Conservation (phyloP, 2,113 vertebrate species). For the Menura novaehollandiae region DNA sequence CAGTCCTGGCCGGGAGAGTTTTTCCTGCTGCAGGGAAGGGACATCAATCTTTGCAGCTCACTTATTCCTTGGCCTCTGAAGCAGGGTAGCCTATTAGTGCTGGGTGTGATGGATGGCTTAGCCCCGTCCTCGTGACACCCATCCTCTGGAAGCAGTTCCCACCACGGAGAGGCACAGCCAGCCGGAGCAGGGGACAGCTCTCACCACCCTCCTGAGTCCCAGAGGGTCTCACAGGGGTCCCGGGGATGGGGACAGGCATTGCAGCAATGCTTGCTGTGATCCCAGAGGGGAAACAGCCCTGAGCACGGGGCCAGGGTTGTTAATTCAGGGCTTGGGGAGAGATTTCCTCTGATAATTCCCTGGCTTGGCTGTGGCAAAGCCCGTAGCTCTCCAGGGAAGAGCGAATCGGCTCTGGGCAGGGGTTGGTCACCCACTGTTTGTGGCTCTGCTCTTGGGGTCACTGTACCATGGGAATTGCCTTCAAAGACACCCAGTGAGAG, state of each 20-base stretch:
- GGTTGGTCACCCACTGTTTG: neutral
- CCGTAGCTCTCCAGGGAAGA: neutral
- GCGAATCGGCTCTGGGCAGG: neutral
- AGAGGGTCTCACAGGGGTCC: neutral
- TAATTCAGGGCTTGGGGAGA: neutral
- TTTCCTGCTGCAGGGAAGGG: neutral
- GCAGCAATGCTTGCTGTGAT: neutral
- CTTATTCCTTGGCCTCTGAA: conserved; percentile 37
- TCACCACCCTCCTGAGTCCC: neutral
- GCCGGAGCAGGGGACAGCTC: neutral
- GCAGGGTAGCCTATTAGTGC: conserved; percentile 38
- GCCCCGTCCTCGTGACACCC: conserved; percentile 23
- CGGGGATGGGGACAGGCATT: fast-evolving
- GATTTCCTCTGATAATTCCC: neutral
- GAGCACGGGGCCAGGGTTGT: neutral
- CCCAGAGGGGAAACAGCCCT: neutral
- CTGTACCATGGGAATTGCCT: fast-evolving
- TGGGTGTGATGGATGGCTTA: conserved; percentile 39
- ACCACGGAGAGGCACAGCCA: neutral
- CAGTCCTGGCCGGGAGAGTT: neutral
- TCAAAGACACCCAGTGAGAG: fast-evolving
- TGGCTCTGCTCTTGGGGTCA: neutral
- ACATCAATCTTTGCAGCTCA: conserved; percentile 36
- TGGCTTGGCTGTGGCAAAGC: neutral
- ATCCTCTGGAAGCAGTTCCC: neutral